Evolutionary conservation across 2,888 invertebrate species (phyloP).

Genomic region (Chrysolina americana): DNA sequence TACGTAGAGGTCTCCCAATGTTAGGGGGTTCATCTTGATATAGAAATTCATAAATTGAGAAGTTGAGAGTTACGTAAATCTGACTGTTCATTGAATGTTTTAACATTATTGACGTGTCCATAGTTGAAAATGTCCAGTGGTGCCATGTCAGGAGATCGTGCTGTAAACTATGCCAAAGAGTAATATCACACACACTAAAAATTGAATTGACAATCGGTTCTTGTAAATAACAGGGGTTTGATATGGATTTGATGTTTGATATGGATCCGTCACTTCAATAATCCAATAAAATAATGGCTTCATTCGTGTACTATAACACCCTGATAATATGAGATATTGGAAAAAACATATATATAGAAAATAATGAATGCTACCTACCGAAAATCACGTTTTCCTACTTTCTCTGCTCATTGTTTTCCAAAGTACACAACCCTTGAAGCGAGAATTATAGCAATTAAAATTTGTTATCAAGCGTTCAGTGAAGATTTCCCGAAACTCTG

Average conservation of each 20-base stretch:
- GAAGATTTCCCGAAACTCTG: neutral
- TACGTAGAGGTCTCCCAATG: too few species aligned
- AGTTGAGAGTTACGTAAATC: too few species aligned
- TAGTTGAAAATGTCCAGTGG: too few species aligned
- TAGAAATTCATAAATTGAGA: too few species aligned
- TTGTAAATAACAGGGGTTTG: too few species aligned
- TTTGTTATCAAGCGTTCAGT: conserved; percentile 15
- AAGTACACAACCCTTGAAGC: conserved; percentile 18
- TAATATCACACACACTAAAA: too few species aligned
- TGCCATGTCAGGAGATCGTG: too few species aligned
- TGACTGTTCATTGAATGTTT: too few species aligned
- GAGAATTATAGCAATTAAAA: conserved; percentile 20
- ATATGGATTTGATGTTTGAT: neutral
- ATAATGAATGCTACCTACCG: conserved; percentile 14
- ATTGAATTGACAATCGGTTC: too few species aligned
- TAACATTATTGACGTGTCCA: too few species aligned
- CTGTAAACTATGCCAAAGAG: too few species aligned
- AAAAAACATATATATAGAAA: neutral
- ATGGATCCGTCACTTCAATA: neutral
- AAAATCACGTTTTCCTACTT: conserved; percentile 21
- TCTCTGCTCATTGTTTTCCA: conserved; percentile 10
- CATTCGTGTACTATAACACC: neutral
- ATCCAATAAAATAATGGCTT: neutral
- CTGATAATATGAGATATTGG: neutral
- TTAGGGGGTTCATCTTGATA: too few species aligned